Evolutionary conservation across 2,113 vertebrate genomes (phyloP), one percentile per base, ranked within the genome.

Genomic region (Gambusia affinis): DNA sequence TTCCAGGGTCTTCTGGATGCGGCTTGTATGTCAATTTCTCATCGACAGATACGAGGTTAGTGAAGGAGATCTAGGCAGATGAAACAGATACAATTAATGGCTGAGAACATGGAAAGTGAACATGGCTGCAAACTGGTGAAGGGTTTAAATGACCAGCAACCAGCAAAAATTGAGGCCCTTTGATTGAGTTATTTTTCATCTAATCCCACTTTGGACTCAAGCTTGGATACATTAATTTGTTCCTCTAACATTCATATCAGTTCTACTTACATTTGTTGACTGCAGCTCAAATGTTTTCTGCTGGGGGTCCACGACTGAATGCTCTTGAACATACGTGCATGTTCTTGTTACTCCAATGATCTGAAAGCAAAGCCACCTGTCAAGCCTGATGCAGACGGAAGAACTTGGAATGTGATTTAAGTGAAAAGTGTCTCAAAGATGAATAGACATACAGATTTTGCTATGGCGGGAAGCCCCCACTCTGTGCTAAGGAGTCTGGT

Each of bases 11-110:
- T 4, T 96, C 94, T 61, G 97, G 97, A 80, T 99, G 97, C 24
- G 98, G 98, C 81, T 96, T 97, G 85, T 99, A 99, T 1, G 95
- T 94, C 19, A 99, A 91, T 87, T 96, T 96, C 92, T 99, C 98
- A 31, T 99, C 98, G 60, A 99, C 98, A 0, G 98, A 99, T 37
- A 99, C 97, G 15, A 99, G 92, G 89, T 99, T 98, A 81, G 98
- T 99, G 92, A 98, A 97, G 19, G 98, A 98, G 89, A 99, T 98
- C 98, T 99, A 90, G 0, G 54, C 47, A 79, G 11, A 85, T 4
- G 79, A 74, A 67, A 75, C 19, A 63, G 27, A 0, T 1, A 0
- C 3, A 12, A 30, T 60, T 54, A 22, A 72, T 64, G 7, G 27
- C 27, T 27, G 27, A 27, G 27, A 27, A 27, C 27, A 27, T 27